These are phyloP conservation scores for Triplophysa tibetana DNA, from an alignment of 2,113 vertebrate genomes.

Conservation along the genomic window DNA sequence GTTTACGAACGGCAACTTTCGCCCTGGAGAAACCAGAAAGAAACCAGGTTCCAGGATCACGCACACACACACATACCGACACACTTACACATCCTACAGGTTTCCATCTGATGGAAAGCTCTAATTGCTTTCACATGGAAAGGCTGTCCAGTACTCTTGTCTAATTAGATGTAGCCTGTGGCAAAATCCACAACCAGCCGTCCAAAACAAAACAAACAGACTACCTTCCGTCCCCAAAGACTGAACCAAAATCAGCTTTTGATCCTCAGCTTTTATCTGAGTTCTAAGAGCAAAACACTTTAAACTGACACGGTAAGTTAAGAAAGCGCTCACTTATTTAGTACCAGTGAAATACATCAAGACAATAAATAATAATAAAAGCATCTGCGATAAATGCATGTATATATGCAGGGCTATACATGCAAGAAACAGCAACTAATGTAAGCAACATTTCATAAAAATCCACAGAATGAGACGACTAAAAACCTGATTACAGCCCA, in stretches of 20 bases:
- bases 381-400: background rate
- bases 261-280: background rate
- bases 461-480: background rate
- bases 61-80: conserved; percentile 5
- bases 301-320: too few species aligned
- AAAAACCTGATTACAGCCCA: background rate
- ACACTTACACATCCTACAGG: conserved; percentile 10
- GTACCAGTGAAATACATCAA: too few species aligned
- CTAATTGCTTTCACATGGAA: conserved; percentile 87
- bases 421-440: background rate
- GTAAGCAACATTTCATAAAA: background rate
- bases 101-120: conserved; percentile 56
- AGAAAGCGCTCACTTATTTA: too few species aligned
- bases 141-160: conserved; percentile 79
- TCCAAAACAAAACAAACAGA: conserved; percentile 6
- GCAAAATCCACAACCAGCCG: conserved; percentile 35
- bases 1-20: conserved; percentile 90
- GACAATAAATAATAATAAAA: background rate
- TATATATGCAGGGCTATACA: background rate
- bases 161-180: conserved; percentile 76
- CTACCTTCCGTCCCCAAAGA: conserved; percentile 33
- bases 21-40: conserved; percentile 67
- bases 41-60: conserved; percentile 39
- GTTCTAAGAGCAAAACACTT: background rate
- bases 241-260: background rate